These are phyloP conservation scores for Eupithecia centaureata DNA, from an alignment of 2,888 invertebrate genomes.

Conservation along the genomic window DNA sequence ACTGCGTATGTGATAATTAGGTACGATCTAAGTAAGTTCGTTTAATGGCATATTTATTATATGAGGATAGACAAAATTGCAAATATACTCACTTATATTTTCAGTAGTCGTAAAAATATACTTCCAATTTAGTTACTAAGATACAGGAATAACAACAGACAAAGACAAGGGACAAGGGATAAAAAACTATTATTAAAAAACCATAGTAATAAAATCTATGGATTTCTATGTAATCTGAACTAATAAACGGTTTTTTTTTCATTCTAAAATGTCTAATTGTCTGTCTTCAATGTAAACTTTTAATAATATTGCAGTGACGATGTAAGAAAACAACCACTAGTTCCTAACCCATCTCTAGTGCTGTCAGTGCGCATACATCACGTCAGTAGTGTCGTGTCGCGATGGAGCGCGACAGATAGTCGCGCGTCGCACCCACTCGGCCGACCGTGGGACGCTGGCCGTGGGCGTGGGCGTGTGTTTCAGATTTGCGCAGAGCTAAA, in stretches of 20 bases:
- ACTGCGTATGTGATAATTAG: neutral
- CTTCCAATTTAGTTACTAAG: too few relatives aligned
- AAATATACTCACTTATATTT: neutral
- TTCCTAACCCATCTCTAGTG: neutral
- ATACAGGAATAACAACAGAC: too few relatives aligned
- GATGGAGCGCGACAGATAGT: constrained; percentile 27
- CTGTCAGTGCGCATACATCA: constrained; percentile 28
- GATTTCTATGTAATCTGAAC: too few relatives aligned
- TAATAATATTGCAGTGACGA: too few relatives aligned
- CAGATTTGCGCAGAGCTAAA: constrained; percentile 19
- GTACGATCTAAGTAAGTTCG: neutral
- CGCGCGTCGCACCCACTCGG: neutral
- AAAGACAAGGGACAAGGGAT: too few relatives aligned
- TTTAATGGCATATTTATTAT: too few relatives aligned
- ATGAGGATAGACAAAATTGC: neutral
- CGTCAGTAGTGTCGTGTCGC: constrained; percentile 29
- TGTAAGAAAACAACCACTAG: neutral
- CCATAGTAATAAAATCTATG: too few relatives aligned
- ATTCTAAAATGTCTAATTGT: too few relatives aligned
- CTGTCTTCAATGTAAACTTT: too few relatives aligned
- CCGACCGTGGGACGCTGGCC: constrained; percentile 10
- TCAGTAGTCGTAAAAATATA: too few relatives aligned
- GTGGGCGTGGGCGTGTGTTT: constrained; percentile 27
- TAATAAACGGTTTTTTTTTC: too few relatives aligned
- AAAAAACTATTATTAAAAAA: too few relatives aligned